phyloP scores from a whole-genome alignment of 2,113 vertebrate species.

The Nestor notabilis region DNA sequence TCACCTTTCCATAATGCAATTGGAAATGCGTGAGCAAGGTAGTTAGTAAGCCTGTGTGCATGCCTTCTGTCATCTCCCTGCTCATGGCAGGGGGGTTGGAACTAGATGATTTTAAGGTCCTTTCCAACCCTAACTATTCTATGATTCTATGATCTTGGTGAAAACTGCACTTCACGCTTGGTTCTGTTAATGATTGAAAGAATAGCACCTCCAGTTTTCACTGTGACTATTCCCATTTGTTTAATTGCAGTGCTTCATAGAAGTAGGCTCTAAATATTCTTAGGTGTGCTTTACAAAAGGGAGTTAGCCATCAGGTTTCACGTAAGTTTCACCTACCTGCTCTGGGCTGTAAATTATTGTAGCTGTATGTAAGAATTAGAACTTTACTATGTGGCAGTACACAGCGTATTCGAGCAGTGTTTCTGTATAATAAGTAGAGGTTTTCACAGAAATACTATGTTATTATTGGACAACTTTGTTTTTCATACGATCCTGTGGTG shows the following conservation, averaged over 20 bases:
- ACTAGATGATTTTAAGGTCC: no score
- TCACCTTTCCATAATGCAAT: not conserved
- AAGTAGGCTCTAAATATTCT: not conserved
- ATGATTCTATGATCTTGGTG: no score
- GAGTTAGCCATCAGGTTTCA: not conserved
- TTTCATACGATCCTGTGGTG: not conserved
- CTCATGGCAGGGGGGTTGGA: no score
- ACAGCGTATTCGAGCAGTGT: not conserved
- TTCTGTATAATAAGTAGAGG: not conserved
- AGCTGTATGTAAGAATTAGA: not conserved
- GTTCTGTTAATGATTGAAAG: not conserved
- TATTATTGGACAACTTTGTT: not conserved
- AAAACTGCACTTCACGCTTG: not conserved
- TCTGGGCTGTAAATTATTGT: not conserved
- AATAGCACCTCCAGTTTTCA: not conserved
- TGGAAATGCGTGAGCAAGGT: not conserved
- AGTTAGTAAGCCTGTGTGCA: not conserved
- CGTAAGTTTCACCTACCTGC: not conserved
- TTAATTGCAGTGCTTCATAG: not conserved
- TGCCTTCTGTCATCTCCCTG: not conserved
- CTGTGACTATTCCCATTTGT: not conserved
- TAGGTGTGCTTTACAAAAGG: rapidly evolving
- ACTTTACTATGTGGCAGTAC: not conserved
- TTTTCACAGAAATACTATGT: not conserved
- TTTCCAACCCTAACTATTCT: no score